Evolutionary conservation across 2,113 vertebrate species (phyloP).

Genomic region (Octodon degus): DNA sequence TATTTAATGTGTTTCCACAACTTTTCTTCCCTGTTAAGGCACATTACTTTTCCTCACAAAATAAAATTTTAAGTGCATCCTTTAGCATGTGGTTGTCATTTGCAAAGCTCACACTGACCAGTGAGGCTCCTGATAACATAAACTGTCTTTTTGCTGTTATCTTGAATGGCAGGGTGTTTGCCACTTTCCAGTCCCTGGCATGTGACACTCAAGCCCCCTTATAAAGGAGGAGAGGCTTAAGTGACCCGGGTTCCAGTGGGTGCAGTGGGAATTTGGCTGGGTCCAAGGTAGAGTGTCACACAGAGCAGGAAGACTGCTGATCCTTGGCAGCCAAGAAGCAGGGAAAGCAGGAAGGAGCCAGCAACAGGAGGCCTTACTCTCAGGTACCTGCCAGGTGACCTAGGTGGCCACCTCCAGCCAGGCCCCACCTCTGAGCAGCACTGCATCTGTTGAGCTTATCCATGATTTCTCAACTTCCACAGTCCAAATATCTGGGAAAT

Average conservation of each 20-base stretch:
- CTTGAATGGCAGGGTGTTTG: not conserved
- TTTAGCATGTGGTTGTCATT: constrained; percentile 44
- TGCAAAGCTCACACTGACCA: not conserved
- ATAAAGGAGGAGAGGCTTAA: not conserved
- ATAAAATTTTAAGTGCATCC: constrained; percentile 63
- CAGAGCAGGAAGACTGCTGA: not conserved
- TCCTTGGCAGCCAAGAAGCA: not conserved
- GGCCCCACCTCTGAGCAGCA: not conserved
- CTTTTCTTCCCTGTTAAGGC: constrained; percentile 3
- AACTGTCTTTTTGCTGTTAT: not conserved
- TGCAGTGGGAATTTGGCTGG: not conserved
- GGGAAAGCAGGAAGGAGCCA: not conserved
- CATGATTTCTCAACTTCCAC: not conserved
- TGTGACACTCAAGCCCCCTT: not conserved
- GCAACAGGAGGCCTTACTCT: not conserved
- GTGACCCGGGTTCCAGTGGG: not conserved
- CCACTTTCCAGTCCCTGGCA: not conserved
- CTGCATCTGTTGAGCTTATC: not conserved
- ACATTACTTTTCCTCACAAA: not conserved
- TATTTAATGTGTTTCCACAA: constrained; percentile 11
- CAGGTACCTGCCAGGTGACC: not conserved
- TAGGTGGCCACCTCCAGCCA: not conserved
- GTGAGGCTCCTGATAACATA: not conserved
- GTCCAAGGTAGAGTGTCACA: not conserved
- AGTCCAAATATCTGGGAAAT: not conserved